Percentiles rank a stretch among this genome's conserved stretches.
These are phyloP conservation scores for Drosophila paranaensis DNA, from an alignment of 2,888 invertebrate genomes.

Conservation along the genomic window DNA sequence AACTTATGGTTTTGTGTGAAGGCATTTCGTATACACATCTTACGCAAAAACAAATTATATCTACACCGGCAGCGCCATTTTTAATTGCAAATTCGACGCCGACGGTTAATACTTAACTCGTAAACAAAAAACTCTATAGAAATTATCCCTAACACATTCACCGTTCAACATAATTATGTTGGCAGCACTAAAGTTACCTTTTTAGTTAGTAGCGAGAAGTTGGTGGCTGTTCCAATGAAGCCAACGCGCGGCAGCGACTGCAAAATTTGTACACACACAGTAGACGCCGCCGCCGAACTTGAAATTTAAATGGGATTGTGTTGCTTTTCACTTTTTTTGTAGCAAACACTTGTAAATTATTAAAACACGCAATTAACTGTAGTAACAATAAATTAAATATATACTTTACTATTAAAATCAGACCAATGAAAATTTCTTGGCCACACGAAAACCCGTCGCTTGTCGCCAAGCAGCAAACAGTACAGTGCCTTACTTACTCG, in stretches of 20 bases:
- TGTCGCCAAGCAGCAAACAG: conserved; percentile 18
- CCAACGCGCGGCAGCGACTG: conserved; percentile 43
- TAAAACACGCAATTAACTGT: conserved; percentile 18
- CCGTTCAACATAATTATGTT: background rate
- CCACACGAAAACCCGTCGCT: conserved; percentile 17
- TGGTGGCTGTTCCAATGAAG: conserved; percentile 16
- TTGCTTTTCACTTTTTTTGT: background rate
- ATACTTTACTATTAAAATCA: conserved; percentile 21
- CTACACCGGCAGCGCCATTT: conserved; percentile 70
- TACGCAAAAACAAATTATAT: conserved; percentile 44
- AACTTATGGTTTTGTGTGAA: conserved; percentile 4
- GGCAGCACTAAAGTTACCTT: conserved; percentile 48
- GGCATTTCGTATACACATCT: conserved; percentile 47
- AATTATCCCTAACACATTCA: background rate
- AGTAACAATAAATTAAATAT: conserved; percentile 27
- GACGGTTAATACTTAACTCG: conserved; percentile 15
- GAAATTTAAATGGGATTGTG: conserved; percentile 10
- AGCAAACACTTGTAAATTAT: conserved; percentile 13
- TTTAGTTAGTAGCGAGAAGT: conserved; percentile 18
- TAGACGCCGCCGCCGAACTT: conserved; percentile 58
- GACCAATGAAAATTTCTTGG: conserved; percentile 13
- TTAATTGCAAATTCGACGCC: conserved; percentile 68
- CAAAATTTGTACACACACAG: conserved; percentile 43
- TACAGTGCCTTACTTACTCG: conserved; percentile 2
- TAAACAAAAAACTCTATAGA: background rate